Conservation (phyloP, 2,113 vertebrate species). For the Opisthocomus hoazin region DNA sequence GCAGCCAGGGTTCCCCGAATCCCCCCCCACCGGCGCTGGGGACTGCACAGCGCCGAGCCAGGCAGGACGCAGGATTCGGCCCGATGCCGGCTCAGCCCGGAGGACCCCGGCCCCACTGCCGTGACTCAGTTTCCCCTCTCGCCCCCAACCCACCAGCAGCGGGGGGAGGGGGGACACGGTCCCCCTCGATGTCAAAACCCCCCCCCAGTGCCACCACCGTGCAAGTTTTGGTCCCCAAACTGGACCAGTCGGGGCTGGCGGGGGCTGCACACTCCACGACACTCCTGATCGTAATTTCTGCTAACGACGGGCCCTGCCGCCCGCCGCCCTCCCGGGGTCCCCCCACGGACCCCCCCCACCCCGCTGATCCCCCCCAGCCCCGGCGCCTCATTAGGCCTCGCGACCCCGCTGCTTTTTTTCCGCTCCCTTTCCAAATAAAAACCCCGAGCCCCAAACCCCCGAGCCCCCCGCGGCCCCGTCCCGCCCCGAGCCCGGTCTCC, state of each 20-base stretch:
- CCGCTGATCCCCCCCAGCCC: background rate
- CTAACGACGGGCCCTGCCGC: background rate
- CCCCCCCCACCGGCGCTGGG: background rate
- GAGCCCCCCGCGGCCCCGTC: background rate
- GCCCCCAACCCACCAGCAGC: background rate
- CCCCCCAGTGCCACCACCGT: background rate
- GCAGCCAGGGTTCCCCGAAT: background rate
- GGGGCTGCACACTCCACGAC: background rate
- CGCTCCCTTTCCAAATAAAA: background rate
- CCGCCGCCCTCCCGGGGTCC: background rate
- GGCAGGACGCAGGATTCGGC: background rate
- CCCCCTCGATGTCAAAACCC: too few relatives aligned
- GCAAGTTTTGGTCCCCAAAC: background rate
- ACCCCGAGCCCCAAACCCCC: background rate
- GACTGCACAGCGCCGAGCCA: background rate
- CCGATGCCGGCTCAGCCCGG: background rate
- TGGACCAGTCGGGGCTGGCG: background rate
- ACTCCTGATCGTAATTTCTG: background rate
- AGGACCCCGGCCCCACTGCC: too few relatives aligned
- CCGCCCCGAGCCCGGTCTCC: background rate
- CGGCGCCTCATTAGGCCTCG: background rate
- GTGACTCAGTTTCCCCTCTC: background rate
- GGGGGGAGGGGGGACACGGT: too few relatives aligned
- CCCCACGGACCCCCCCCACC: background rate
- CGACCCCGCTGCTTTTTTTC: background rate